phyloP scores from a whole-genome alignment of 2,797 vertebrate species.

The Cichlasoma orientale region DNA sequence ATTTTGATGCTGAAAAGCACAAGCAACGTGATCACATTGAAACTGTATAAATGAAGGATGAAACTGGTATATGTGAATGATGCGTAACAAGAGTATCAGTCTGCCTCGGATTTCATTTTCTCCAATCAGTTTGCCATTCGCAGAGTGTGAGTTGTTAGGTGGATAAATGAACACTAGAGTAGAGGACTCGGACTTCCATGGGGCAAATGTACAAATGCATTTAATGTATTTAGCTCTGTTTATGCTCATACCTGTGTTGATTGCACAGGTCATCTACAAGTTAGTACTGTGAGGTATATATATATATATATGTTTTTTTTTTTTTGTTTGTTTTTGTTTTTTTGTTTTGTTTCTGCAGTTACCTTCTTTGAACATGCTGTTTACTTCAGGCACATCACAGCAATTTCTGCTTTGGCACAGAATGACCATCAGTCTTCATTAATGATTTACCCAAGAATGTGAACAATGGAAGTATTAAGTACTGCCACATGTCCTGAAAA shows the following conservation, averaged over 20 bases:
- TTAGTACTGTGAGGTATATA: not conserved
- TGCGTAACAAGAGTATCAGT: not conserved
- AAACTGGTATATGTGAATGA: not conserved
- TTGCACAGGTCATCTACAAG: not conserved
- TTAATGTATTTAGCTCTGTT: not conserved
- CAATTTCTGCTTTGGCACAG: not conserved
- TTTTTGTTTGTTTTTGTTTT: not conserved
- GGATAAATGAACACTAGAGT: too few species aligned
- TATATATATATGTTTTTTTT: too few species aligned
- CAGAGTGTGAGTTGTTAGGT: too few species aligned
- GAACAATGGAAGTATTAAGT: not conserved
- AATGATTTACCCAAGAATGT: not conserved
- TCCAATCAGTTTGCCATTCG: too few species aligned
- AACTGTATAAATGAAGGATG: not conserved
- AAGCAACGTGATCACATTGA: not conserved
- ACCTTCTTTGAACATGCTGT: not conserved
- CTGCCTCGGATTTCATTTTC: not conserved
- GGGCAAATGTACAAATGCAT: too few species aligned
- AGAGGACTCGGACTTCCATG: too few species aligned
- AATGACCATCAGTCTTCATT: not conserved
- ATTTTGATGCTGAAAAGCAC: not conserved
- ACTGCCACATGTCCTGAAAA: not conserved
- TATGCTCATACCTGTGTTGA: not conserved
- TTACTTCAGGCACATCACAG: not conserved
- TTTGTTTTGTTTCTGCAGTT: too few species aligned